Evolutionary conservation across 2,888 invertebrate genomes (phyloP).

Genomic region (Agonopterix arenella): DNA sequence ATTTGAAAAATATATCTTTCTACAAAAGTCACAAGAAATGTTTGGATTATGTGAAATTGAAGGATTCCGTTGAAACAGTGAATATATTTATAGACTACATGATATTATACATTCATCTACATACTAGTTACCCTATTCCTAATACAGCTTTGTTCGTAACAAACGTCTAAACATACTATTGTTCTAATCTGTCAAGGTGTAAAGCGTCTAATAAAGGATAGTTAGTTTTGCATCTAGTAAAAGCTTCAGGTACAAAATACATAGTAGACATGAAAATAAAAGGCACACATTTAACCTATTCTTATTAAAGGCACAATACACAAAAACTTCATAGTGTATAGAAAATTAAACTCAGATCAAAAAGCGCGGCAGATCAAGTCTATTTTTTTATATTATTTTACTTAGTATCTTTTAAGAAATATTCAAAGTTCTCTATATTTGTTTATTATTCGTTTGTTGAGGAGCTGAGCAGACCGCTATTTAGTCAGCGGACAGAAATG

Average conservation of each 20-base stretch:
- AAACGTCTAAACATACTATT: conserved; percentile 16
- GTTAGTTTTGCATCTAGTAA: conserved; percentile 13
- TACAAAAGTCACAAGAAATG: too few species aligned
- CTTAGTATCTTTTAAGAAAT: too few species aligned
- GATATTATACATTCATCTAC: conserved; percentile 17
- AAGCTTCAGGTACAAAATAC: conserved; percentile 62
- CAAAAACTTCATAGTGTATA: conserved; percentile 13
- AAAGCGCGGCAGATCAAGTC: too few species aligned
- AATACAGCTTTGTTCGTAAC: conserved; percentile 21
- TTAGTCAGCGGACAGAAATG: too few species aligned
- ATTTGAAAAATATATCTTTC: too few species aligned
- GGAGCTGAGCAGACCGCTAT: too few species aligned
- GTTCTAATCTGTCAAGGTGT: conserved; percentile 17
- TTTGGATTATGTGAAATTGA: too few species aligned
- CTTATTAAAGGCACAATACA: conserved; percentile 68
- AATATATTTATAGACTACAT: background rate
- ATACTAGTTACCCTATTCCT: conserved; percentile 15
- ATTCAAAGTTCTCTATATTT: too few species aligned
- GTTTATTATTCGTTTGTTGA: too few species aligned
- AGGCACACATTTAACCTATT: conserved; percentile 61
- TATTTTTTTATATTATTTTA: too few species aligned
- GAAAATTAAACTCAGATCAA: too few species aligned
- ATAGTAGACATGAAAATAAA: conserved; percentile 46
- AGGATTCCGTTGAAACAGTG: background rate
- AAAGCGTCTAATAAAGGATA: conserved; percentile 13